Conservation (phyloP, 2,113 vertebrate species). For the Triplophysa dalaica region DNA sequence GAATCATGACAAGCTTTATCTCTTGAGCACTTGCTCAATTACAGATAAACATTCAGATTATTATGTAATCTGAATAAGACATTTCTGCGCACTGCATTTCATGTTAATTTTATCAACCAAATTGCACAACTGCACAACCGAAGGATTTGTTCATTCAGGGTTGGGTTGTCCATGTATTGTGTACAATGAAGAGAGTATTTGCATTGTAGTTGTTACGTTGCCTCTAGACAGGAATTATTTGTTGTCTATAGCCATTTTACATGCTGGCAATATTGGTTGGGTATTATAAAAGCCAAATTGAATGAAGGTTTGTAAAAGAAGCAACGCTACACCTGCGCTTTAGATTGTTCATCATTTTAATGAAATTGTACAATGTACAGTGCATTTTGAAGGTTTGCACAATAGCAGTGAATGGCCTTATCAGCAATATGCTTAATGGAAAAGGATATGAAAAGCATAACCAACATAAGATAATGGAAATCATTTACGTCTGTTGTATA, state of each 20-base stretch:
- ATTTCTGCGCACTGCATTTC: neutral
- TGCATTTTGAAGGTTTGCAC: conserved; percentile 17
- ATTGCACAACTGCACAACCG: neutral
- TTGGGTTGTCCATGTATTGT: neutral
- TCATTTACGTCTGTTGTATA: conserved; percentile 3
- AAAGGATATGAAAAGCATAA: conserved; percentile 13
- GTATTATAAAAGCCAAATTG: neutral
- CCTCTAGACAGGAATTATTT: neutral
- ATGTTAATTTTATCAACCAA: neutral
- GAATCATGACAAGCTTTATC: neutral
- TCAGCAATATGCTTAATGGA: neutral
- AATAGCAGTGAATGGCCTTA: neutral
- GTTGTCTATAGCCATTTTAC: neutral
- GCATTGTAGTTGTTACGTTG: neutral
- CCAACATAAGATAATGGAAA: neutral
- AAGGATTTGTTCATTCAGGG: neutral
- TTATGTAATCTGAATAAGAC: neutral
- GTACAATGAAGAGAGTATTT: neutral
- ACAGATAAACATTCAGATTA: neutral
- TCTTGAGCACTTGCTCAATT: neutral
- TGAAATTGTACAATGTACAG: neutral
- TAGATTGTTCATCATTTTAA: neutral
- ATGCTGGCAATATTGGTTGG: neutral
- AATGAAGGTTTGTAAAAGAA: neutral
- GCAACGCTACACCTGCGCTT: neutral